phyloP scores from a whole-genome alignment of 2,797 vertebrate species.

The Antrozous pallidus region DNA sequence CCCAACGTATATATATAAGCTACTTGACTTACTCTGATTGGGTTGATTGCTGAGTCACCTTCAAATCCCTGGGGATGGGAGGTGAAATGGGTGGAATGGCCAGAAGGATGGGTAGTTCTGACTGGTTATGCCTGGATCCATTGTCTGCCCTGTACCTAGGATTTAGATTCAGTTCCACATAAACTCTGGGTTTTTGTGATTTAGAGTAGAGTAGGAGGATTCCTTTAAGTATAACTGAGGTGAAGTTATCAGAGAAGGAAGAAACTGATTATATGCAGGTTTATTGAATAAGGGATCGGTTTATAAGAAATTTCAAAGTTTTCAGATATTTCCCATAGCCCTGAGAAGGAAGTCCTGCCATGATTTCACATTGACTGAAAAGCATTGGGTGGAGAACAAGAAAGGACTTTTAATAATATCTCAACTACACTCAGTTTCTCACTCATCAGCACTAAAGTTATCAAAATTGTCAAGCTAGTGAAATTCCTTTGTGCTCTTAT shows the following conservation, averaged over 20 bases:
- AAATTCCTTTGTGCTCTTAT: neutral
- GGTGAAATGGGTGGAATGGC: too few species aligned
- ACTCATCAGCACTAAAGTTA: conserved; percentile 1
- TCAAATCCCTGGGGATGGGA: neutral
- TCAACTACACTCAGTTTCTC: neutral
- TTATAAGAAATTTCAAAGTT: too few species aligned
- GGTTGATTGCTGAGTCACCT: neutral
- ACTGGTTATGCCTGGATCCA: neutral
- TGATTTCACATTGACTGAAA: neutral
- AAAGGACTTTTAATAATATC: neutral
- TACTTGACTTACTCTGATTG: neutral
- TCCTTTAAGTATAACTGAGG: neutral
- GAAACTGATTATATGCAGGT: neutral
- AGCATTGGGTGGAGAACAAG: neutral
- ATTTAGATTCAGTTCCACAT: neutral
- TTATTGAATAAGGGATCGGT: too few species aligned
- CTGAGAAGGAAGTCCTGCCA: neutral
- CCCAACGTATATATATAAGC: neutral
- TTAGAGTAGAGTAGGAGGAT: neutral
- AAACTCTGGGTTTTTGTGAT: neutral
- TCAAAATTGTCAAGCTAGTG: conserved; percentile 26
- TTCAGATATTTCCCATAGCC: neutral
- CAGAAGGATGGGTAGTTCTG: neutral
- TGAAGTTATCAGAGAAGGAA: neutral
- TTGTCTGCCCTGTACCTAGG: too few species aligned